Percentiles rank a stretch among this genome's conserved stretches.
Conservation (phyloP, 2,797 vertebrate species). For the Esox masquinongy region DNA sequence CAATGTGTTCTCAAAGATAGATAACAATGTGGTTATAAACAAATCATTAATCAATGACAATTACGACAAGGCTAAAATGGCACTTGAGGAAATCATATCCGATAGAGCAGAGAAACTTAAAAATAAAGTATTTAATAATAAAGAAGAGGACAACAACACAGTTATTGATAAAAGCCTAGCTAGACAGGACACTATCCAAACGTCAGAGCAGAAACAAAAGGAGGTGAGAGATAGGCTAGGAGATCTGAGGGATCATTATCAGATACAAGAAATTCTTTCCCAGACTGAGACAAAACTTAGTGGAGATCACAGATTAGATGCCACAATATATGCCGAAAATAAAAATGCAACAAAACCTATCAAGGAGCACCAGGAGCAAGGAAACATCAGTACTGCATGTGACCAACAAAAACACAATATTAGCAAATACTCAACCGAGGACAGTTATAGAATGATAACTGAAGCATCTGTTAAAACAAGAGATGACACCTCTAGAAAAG, state of each 20-base stretch:
- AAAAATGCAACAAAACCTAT: conserved; percentile 22
- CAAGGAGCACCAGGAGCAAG: conserved; percentile 29
- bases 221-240: conserved; percentile 56
- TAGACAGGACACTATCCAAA: conserved; percentile 10
- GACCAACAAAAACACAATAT: conserved; percentile 8
- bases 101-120: conserved; percentile 68
- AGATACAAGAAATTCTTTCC: conserved; percentile 62
- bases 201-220: conserved; percentile 39
- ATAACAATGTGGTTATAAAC: conserved; percentile 56
- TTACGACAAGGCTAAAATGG: conserved; percentile 73
- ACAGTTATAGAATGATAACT: conserved; percentile 11
- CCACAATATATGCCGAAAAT: conserved; percentile 36
- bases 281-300: conserved; percentile 55
- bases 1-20: conserved; percentile 46
- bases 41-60: conserved; percentile 70
- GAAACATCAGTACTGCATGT: not conserved
- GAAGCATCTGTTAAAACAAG: conserved; percentile 35
- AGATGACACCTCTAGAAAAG: conserved; percentile 24
- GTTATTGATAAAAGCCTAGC: conserved; percentile 27
- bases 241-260: conserved; percentile 60
- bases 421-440: conserved; percentile 9
- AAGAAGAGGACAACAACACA: conserved; percentile 32
- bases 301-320: conserved; percentile 44
- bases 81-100: conserved; percentile 74
- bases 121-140: conserved; percentile 27